A percentile compares a stretch with the other conserved stretches of the same genome.
These are phyloP conservation scores for Armadillidium nasatum DNA, from an alignment of 1,140 invertebrate genomes.

Conservation along the genomic window DNA sequence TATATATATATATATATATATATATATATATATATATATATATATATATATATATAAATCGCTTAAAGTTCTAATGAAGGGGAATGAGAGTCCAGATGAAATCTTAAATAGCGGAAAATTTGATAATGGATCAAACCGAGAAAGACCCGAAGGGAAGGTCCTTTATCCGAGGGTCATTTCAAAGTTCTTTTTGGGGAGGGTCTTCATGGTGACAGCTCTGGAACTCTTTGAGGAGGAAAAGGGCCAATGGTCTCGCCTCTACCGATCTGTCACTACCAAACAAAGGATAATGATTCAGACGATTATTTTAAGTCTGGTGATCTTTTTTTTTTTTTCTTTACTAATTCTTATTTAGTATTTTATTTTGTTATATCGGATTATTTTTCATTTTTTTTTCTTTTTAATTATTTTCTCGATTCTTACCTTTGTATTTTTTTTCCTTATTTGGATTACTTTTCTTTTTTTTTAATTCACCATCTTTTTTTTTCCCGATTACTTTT, in stretches of 20 bases:
- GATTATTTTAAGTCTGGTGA: not conserved
- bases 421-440: too few relatives aligned
- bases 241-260: not conserved
- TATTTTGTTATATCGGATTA: too few relatives aligned
- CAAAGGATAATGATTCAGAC: not conserved
- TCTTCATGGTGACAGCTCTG: not conserved
- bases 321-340: too few relatives aligned
- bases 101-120: constrained; percentile 1
- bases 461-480: too few relatives aligned
- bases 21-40: constrained; percentile 6
- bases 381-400: too few relatives aligned
- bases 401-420: too few relatives aligned
- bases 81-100: not conserved
- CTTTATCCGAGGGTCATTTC: not conserved
- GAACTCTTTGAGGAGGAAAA: not conserved
- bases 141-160: not conserved
- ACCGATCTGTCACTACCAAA: not conserved
- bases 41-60: not conserved
- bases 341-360: too few relatives aligned
- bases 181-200: not conserved
- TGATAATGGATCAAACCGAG: not conserved
- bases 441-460: too few relatives aligned
- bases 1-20: not conserved
- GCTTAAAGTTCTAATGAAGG: not conserved
- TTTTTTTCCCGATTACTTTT: too few relatives aligned